These are phyloP conservation scores for Furcula furcula DNA, from an alignment of 2,888 invertebrate genomes.

Conservation along the genomic window DNA sequence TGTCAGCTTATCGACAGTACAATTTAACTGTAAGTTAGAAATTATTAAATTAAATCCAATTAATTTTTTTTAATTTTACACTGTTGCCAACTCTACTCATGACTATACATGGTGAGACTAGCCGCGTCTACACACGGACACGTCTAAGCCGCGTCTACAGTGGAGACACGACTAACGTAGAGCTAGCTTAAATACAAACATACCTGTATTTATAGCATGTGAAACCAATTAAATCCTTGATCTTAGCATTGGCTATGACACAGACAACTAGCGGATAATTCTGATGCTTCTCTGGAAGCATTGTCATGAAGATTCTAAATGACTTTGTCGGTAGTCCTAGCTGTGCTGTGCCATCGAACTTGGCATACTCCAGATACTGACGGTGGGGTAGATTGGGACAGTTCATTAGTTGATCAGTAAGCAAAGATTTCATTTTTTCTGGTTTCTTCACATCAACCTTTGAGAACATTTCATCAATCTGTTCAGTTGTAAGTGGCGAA, in stretches of 20 bases:
- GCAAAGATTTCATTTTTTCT: conserved; percentile 79
- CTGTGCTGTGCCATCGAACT: conserved; percentile 94
- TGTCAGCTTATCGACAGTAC: too few species aligned
- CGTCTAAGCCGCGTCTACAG: too few species aligned
- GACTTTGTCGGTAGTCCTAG: conserved; percentile 89
- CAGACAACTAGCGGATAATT: conserved; percentile 92
- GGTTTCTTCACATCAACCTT: conserved; percentile 59
- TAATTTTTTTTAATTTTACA: too few species aligned
- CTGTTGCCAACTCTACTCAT: too few species aligned
- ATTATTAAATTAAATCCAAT: too few species aligned
- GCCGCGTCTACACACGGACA: too few species aligned
- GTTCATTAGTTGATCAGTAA: conserved; percentile 89
- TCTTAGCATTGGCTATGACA: conserved; percentile 92
- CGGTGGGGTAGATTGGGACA: conserved; percentile 90
- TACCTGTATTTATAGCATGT: conserved; percentile 93
- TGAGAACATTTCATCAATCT: conserved; percentile 82
- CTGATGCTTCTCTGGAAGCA: conserved; percentile 90
- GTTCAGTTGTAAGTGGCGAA: conserved; percentile 75
- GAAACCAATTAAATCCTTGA: conserved; percentile 95
- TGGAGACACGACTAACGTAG: too few species aligned
- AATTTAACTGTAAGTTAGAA: too few species aligned
- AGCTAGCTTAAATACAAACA: not conserved
- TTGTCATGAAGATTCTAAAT: conserved; percentile 94
- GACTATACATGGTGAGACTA: too few species aligned
- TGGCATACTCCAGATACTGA: conserved; percentile 94